Evolutionary conservation across 2,113 vertebrate genomes (phyloP).

Genomic region (Acinonyx jubatus): DNA sequence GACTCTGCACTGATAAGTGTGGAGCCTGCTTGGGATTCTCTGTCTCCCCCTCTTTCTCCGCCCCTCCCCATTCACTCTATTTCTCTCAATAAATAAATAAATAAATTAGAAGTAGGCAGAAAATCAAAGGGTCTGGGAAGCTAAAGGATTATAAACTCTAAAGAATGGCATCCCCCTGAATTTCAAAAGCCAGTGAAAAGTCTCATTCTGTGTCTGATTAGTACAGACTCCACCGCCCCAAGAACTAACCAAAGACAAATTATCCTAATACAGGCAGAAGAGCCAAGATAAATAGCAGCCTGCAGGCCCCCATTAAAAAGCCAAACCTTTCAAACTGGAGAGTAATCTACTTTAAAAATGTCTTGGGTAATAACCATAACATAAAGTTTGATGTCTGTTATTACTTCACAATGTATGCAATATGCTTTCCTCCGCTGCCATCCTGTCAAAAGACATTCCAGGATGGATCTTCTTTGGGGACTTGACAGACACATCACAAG

Average conservation of each 20-base stretch:
- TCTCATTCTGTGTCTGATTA: not conserved
- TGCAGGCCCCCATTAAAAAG: not conserved
- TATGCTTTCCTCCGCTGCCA: not conserved
- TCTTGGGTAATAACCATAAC: conserved; percentile 21
- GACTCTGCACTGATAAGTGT: no score
- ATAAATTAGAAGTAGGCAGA: not conserved
- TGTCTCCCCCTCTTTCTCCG: no score
- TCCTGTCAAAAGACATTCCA: conserved; percentile 70
- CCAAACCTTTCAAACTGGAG: not conserved
- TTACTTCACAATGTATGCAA: not conserved
- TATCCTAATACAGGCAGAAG: not conserved
- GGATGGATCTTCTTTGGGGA: conserved; percentile 49
- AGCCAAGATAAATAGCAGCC: not conserved
- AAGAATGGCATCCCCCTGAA: not conserved
- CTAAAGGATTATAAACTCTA: not conserved
- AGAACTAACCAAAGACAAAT: not conserved
- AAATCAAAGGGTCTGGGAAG: not conserved
- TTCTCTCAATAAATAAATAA: no score
- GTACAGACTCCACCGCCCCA: not conserved
- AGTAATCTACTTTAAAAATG: not conserved
- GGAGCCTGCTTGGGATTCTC: no score
- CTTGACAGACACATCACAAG: conserved; percentile 57
- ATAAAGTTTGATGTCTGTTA: not conserved
- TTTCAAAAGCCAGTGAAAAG: not conserved
- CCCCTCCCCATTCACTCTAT: no score